phyloP scores from a whole-genome alignment of 2,888 invertebrate species.

The Neuroscelio doddi region DNA sequence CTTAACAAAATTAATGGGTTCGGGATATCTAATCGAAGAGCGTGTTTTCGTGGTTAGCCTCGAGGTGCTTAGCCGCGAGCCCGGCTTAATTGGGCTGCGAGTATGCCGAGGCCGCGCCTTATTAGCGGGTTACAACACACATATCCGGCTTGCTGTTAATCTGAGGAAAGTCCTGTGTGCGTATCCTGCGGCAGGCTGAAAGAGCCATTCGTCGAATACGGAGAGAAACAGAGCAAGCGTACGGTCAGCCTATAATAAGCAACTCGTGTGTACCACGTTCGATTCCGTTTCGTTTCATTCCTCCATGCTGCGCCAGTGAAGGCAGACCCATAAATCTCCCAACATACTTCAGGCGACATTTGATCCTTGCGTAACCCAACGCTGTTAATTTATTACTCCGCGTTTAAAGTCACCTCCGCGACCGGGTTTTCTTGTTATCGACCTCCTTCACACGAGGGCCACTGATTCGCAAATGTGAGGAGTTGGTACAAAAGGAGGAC shows the following conservation, averaged over 20 bases:
- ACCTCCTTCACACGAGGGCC: slow-evolving; percentile 50
- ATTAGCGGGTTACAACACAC: slow-evolving; percentile 68
- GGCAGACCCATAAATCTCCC: slow-evolving; percentile 71
- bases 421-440: slow-evolving; percentile 59
- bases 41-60: slow-evolving; percentile 61
- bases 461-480: slow-evolving; percentile 44
- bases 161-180: slow-evolving; percentile 67
- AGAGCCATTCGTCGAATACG: slow-evolving; percentile 52
- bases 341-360: slow-evolving; percentile 72
- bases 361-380: slow-evolving; percentile 73
- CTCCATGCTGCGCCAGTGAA: slow-evolving; percentile 68
- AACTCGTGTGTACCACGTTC: slow-evolving; percentile 64
- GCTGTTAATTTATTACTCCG: slow-evolving; percentile 72
- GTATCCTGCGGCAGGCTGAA: slow-evolving; percentile 64
- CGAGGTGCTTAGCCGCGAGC: slow-evolving; percentile 61
- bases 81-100: slow-evolving; percentile 68
- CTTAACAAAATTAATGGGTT: slow-evolving; percentile 63
- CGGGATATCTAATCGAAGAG: slow-evolving; percentile 64
- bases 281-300: slow-evolving; percentile 63
- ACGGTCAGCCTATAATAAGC: slow-evolving; percentile 68
- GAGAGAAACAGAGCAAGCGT: slow-evolving; percentile 56
- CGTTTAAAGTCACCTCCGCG: slow-evolving; percentile 71
- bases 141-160: slow-evolving; percentile 68
- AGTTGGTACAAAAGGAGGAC: too few relatives aligned
- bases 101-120: slow-evolving; percentile 64